Percentiles rank a stretch among this genome's conserved stretches.
phyloP scores from a whole-genome alignment of 2,797 vertebrate genomes.

The Anguilla pacifica region DNA sequence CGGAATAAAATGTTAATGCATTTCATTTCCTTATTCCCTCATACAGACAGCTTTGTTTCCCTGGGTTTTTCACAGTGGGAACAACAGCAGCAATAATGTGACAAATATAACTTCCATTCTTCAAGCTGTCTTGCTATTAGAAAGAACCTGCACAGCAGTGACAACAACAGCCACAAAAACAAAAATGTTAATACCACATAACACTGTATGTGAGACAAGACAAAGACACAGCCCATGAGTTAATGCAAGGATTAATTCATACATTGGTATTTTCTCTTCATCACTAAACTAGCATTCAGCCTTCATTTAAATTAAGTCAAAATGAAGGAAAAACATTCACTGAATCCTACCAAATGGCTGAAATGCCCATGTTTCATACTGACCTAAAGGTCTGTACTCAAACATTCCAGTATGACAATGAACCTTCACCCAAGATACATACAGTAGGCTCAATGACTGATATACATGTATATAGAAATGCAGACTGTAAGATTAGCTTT shows the following conservation, averaged over 20 bases:
- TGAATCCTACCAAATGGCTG: background rate
- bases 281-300: background rate
- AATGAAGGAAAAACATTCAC: background rate
- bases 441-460: background rate
- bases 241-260: background rate
- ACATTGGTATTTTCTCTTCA: background rate
- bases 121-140: background rate
- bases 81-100: slow-evolving; percentile 39
- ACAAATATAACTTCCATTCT: slow-evolving; percentile 34
- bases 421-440: background rate
- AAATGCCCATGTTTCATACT: background rate
- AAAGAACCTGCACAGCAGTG: background rate
- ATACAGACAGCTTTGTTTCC: slow-evolving; percentile 35
- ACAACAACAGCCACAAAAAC: background rate
- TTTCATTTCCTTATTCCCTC: slow-evolving; percentile 37
- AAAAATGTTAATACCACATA: background rate
- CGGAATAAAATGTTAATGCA: slow-evolving; percentile 53
- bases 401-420: background rate
- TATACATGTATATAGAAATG: background rate
- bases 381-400: background rate
- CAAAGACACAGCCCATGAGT: background rate
- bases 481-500: background rate
- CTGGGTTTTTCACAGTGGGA: slow-evolving; percentile 37
- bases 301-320: background rate
- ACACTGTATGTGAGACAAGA: background rate